Evolutionary conservation across 2,888 invertebrate genomes (phyloP).

Genomic region (Mantis religiosa): DNA sequence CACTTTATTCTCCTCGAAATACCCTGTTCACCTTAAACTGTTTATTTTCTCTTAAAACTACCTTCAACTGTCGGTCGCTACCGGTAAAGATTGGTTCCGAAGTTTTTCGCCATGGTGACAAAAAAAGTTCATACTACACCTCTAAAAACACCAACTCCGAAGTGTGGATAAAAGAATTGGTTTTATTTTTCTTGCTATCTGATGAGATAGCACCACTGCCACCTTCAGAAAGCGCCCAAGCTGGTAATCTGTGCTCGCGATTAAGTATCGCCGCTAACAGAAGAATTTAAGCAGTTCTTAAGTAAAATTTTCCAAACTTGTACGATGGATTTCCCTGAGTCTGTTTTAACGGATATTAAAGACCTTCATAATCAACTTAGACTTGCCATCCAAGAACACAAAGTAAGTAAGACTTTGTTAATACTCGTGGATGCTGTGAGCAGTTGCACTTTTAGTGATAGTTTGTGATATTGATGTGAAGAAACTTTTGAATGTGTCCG

Average conservation of each 20-base stretch:
- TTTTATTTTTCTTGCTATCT: not conserved
- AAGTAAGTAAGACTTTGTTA: slow-evolving; percentile 49
- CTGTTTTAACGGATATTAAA: slow-evolving; percentile 58
- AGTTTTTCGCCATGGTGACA: too few relatives aligned
- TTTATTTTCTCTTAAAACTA: too few relatives aligned
- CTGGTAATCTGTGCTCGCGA: too few relatives aligned
- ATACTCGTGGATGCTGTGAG: not conserved
- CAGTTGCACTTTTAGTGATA: slow-evolving; percentile 7
- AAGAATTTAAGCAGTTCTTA: not conserved
- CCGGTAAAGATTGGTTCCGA: too few relatives aligned
- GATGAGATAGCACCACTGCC: not conserved
- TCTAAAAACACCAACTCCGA: not conserved
- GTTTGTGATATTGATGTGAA: not conserved
- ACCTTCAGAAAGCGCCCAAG: not conserved
- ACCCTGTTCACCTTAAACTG: too few relatives aligned
- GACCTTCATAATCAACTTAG: slow-evolving; percentile 57
- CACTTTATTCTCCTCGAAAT: too few relatives aligned
- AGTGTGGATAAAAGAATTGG: not conserved
- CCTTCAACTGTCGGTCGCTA: too few relatives aligned
- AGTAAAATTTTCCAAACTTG: not conserved
- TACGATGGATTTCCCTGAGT: slow-evolving; percentile 33
- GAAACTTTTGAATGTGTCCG: not conserved
- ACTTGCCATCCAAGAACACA: slow-evolving; percentile 60
- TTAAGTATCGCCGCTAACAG: not conserved
- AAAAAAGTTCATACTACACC: too few relatives aligned